Base-by-base conservation (phyloP, 1,140 invertebrate species). In the Galendromus occidentalis region DNA sequence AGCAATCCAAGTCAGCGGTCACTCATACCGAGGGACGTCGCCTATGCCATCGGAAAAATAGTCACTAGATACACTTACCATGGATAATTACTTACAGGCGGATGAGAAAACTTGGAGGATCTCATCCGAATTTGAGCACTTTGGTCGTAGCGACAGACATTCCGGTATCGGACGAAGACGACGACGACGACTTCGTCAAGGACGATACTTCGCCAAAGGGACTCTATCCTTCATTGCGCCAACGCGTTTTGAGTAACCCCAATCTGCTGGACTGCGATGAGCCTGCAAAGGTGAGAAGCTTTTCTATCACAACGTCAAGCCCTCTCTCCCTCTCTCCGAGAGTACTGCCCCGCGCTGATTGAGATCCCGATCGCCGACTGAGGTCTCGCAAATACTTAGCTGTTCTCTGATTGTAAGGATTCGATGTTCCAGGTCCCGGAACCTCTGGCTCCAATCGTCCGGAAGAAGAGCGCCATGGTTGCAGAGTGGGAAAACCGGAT, bases 91-190 rank as follows among this genome's bases (percentile, higher is more conserved):
- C 4, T 39, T 9, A 1, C 22, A 59, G 51, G 20, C 51, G 51
- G n/a, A 59, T 59, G 51, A 25, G 51, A 14, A 59, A 59, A 59
- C 51, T 59, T 4, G 51, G 51, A 17, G 51, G 51, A 59, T 59
- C 51, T 33, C 51, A 59, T 17, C 51, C 51, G 14, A 59, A 59
- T 9, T 33, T 59, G 14, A 59, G 51, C 51, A 59, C 25, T 25
- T 22, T 47, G 28, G 20, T 33, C 14, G 51, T 59, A 33, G 14
- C 33, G 22, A 33, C 25, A 9, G 51, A 59, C 22, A 59, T 59
- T 33, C 25, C 25, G 14, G 51, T 29, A 17, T n/a, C 33, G 2
- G 51, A 59, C 4, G 14, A 47, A 22, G 45, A 47, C 51, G 51
- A 25, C 22, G 51, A 17, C 1, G 22, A 25, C 14, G 51, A 59